These are phyloP conservation scores for Sebastes fasciatus DNA, from an alignment of 2,113 vertebrate genomes.

Conservation along the genomic window DNA sequence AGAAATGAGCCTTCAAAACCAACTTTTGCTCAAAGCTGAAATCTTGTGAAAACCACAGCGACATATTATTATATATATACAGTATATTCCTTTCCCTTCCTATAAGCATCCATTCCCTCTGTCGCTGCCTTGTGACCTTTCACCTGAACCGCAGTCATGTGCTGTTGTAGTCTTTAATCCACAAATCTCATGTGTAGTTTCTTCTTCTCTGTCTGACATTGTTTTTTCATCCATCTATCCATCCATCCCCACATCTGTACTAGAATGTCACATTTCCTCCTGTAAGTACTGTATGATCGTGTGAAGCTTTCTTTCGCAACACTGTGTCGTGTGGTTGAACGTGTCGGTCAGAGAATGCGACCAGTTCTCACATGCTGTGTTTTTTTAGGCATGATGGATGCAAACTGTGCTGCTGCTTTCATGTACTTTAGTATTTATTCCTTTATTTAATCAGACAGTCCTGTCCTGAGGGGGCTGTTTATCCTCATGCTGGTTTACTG, in stretches of 20 bases:
- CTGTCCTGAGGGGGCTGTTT: not conserved
- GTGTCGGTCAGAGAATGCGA: constrained; percentile 34
- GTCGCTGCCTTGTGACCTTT: not conserved
- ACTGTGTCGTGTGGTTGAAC: constrained; percentile 35
- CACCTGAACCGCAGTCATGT: not conserved
- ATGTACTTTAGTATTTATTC: not conserved
- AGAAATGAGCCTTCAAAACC: not conserved
- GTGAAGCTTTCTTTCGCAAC: constrained; percentile 9
- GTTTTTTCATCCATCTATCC: constrained; percentile 37
- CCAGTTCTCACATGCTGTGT: not conserved
- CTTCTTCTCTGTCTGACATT: constrained; percentile 26
- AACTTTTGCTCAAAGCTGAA: not conserved
- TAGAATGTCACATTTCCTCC: constrained; percentile 68
- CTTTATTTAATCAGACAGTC: not conserved
- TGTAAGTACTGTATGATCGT: constrained; percentile 66
- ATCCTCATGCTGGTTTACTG: not conserved
- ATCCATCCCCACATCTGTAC: constrained; percentile 24
- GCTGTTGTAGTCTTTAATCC: not conserved
- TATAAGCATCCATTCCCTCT: not conserved
- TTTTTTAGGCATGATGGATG: constrained; percentile 59
- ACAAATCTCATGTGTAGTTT: constrained; percentile 1
- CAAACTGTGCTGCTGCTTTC: constrained; percentile 19
- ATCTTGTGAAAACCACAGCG: not conserved
- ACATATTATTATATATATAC: not conserved
- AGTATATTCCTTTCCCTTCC: not conserved